phyloP scores from a whole-genome alignment of 2,888 invertebrate species.

The Limnephilus auricula region DNA sequence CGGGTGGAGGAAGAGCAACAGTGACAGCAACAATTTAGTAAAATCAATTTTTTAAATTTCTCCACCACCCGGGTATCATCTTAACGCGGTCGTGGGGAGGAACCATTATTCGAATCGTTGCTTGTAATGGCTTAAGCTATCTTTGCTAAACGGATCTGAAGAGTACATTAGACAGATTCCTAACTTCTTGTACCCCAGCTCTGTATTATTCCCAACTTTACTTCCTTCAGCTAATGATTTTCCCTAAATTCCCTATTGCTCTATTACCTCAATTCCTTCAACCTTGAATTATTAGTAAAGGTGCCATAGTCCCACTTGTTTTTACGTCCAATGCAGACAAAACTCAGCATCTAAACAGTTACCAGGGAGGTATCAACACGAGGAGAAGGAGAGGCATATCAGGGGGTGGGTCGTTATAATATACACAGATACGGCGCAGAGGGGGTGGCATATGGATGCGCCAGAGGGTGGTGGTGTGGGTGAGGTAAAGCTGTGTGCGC shows the following conservation, averaged over 20 bases:
- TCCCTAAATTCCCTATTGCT: too few species aligned
- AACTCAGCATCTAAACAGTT: slow-evolving; percentile 13
- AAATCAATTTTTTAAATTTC: too few species aligned
- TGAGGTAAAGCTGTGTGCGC: background rate
- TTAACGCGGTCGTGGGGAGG: background rate
- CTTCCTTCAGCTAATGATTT: too few species aligned
- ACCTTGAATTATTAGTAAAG: background rate
- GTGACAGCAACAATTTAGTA: too few species aligned
- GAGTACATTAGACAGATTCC: too few species aligned
- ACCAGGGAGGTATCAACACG: background rate
- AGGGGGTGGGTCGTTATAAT: background rate
- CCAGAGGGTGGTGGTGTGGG: background rate
- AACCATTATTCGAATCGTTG: background rate
- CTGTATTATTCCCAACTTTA: too few species aligned
- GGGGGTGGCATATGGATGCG: background rate
- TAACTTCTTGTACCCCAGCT: too few species aligned
- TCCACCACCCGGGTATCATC: too few species aligned
- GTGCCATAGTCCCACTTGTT: background rate
- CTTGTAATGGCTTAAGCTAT: too few species aligned
- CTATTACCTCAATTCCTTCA: too few species aligned
- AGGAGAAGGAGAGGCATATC: background rate
- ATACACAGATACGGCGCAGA: background rate
- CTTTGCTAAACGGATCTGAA: too few species aligned
- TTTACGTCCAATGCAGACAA: background rate
- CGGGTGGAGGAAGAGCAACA: too few species aligned